Conservation (phyloP, 2,797 vertebrate species). For the Manis pentadactyla region DNA sequence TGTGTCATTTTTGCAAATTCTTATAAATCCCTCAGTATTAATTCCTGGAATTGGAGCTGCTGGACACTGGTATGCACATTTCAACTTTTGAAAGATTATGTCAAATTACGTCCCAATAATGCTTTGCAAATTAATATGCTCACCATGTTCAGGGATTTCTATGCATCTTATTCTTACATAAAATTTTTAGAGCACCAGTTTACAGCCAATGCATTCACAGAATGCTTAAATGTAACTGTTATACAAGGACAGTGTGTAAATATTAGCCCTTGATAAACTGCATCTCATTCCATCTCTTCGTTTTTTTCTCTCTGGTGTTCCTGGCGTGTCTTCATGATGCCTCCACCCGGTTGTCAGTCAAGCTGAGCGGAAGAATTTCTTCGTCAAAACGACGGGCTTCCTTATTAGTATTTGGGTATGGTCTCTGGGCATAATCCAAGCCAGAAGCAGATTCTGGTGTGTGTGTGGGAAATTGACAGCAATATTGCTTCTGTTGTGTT, state of each 20-base stretch:
- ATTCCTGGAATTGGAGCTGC: too few relatives aligned
- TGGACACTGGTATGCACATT: too few relatives aligned
- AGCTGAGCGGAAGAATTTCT: too few relatives aligned
- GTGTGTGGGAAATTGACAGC: background rate
- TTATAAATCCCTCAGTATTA: too few relatives aligned
- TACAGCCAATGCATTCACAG: background rate
- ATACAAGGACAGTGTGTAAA: background rate
- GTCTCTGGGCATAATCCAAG: background rate
- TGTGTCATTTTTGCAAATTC: too few relatives aligned
- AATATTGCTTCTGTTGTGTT: accelerated
- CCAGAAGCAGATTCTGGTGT: background rate
- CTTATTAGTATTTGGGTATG: background rate
- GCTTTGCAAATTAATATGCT: too few relatives aligned
- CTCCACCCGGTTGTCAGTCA: background rate
- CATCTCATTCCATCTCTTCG: background rate
- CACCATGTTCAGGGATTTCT: too few relatives aligned
- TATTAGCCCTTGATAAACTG: background rate
- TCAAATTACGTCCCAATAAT: too few relatives aligned
- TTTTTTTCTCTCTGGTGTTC: background rate
- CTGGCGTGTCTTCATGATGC: background rate
- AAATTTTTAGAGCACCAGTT: background rate
- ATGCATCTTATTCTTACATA: too few relatives aligned
- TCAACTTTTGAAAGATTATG: too few relatives aligned
- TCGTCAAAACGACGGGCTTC: background rate
- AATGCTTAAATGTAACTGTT: background rate